phyloP scores from a whole-genome alignment of 2,888 invertebrate genomes.

The Allygus modestus region DNA sequence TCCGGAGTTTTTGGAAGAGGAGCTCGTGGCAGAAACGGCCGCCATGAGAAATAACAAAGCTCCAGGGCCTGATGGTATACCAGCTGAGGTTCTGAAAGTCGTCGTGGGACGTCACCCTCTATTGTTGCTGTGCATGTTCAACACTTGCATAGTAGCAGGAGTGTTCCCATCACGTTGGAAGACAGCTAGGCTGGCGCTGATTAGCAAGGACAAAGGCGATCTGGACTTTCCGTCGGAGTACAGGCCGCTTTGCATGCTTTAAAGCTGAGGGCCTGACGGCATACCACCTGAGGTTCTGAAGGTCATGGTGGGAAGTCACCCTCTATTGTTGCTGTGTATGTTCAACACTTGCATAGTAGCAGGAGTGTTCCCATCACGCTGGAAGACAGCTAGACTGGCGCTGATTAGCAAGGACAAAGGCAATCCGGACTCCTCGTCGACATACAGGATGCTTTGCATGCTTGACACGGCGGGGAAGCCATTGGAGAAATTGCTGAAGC shows the following conservation, averaged over 20 bases:
- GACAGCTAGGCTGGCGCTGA: too few relatives aligned
- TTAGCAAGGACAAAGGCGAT: too few relatives aligned
- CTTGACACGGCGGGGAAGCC: too few relatives aligned
- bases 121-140: too few relatives aligned
- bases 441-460: slow-evolving; percentile 70
- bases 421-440: slow-evolving; percentile 64
- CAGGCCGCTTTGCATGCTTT: slow-evolving; percentile 19
- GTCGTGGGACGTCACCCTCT: too few relatives aligned
- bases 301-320: slow-evolving; percentile 33
- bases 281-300: slow-evolving; percentile 62
- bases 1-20: too few relatives aligned
- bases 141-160: too few relatives aligned
- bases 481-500: slow-evolving; percentile 70
- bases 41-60: neutral
- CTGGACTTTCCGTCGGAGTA: neutral
- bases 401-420: slow-evolving; percentile 69
- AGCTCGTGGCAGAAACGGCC: slow-evolving; percentile 21
- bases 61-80: too few relatives aligned
- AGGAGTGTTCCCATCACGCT: too few relatives aligned
- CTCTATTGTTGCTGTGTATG: slow-evolving; percentile 60
- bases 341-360: slow-evolving; percentile 59
- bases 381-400: too few relatives aligned
- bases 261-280: slow-evolving; percentile 61
- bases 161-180: too few relatives aligned
- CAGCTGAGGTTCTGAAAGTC: too few relatives aligned